phyloP scores from a whole-genome alignment of 92 coral and sea anemone genomes.

The Epizoanthus rinbou region DNA sequence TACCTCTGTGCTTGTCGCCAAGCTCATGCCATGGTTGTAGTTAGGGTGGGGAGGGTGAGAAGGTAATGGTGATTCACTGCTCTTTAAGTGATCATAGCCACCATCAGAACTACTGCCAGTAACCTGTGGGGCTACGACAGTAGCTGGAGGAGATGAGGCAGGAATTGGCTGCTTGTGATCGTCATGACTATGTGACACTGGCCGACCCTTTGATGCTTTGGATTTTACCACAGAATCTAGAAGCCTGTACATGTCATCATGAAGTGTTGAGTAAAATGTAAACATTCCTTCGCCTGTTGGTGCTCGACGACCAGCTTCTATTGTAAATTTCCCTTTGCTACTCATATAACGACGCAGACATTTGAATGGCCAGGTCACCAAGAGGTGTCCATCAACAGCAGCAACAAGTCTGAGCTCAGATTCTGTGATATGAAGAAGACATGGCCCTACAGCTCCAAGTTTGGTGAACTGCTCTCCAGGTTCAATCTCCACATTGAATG shows the following conservation, averaged over 20 bases:
- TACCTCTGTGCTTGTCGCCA: background rate
- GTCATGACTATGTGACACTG: slow-evolving; percentile 29
- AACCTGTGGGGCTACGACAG: background rate
- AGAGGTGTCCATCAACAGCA: slow-evolving; percentile 84
- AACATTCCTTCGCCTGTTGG: slow-evolving; percentile 96
- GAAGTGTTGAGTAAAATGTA: slow-evolving; percentile 80
- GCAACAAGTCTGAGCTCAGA: slow-evolving; percentile 84
- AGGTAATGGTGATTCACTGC: slow-evolving; percentile 43
- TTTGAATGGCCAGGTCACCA: slow-evolving; percentile 97
- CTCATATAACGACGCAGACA: slow-evolving; percentile 96
- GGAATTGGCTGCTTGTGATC: slow-evolving; percentile 37
- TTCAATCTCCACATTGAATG: slow-evolving; percentile 92
- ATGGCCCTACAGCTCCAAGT: slow-evolving; percentile 76
- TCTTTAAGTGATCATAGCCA: slow-evolving; percentile 67
- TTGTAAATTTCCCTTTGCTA: slow-evolving; percentile 77
- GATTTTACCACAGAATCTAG: slow-evolving; percentile 89
- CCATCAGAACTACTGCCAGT: slow-evolving; percentile 14
- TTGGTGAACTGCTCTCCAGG: slow-evolving; percentile 59
- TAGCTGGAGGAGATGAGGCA: slow-evolving; percentile 33
- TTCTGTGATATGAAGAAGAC: slow-evolving; percentile 87
- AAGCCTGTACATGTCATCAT: slow-evolving; percentile 91
- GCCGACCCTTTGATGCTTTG: slow-evolving; percentile 64
- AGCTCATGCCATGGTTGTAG: slow-evolving; percentile 56
- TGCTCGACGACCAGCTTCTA: slow-evolving; percentile 98
- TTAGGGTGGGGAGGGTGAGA: slow-evolving; percentile 64